Conservation (phyloP, 2,797 vertebrate genomes). For the Vultur gryphus region DNA sequence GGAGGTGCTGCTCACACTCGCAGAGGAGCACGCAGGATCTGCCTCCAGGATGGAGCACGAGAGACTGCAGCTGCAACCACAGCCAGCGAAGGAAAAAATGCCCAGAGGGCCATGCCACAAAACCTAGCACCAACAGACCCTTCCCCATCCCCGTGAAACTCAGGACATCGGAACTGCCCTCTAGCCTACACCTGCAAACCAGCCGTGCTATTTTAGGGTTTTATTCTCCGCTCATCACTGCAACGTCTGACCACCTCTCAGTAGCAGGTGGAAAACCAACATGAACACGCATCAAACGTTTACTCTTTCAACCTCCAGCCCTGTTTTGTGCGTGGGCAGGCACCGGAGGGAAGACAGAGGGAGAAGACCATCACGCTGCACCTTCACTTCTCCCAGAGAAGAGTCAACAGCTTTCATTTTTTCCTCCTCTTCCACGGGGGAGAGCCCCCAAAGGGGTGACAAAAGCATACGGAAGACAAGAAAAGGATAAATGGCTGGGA, state of each 20-base stretch:
- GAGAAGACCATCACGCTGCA: too few relatives aligned
- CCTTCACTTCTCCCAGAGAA: neutral
- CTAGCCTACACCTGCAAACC: neutral
- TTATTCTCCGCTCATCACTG: neutral
- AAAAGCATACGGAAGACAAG: neutral
- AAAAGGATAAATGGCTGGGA: neutral
- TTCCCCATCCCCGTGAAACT: neutral
- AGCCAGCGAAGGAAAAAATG: neutral
- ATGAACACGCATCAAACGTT: rapidly evolving
- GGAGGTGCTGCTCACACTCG: too few relatives aligned
- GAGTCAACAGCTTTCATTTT: neutral
- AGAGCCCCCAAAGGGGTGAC: neutral
- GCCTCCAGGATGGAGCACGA: neutral
- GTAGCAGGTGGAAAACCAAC: neutral
- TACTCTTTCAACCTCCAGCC: neutral
- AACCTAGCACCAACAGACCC: too few relatives aligned
- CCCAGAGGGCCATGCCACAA: too few relatives aligned
- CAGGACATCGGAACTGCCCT: too few relatives aligned
- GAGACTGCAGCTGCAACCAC: too few relatives aligned
- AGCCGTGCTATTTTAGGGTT: neutral
- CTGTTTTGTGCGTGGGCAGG: neutral
- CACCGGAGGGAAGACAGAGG: neutral
- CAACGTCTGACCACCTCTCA: too few relatives aligned
- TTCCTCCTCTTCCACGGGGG: neutral
- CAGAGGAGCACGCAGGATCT: neutral